phyloP scores from a whole-genome alignment of 2,888 invertebrate genomes.

The Mesorhabditis sp. region DNA sequence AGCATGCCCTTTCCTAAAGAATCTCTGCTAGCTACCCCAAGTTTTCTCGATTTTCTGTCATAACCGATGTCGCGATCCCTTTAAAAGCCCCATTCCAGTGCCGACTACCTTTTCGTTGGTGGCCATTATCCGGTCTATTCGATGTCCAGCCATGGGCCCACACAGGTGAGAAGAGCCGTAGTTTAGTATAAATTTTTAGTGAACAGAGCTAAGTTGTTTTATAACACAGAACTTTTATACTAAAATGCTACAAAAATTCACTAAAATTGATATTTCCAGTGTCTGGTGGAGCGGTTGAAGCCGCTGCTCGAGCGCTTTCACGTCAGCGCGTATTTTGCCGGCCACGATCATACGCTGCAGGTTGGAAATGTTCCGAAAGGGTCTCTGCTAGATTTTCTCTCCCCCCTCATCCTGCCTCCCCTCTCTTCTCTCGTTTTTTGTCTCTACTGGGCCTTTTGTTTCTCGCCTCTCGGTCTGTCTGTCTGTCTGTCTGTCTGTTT shows the following conservation, averaged over 20 bases:
- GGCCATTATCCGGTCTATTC: constrained; percentile 63
- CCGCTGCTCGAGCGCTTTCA: constrained; percentile 61
- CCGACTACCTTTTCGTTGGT: constrained; percentile 61
- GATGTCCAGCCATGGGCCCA: constrained; percentile 62
- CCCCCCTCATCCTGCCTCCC: too few relatives aligned
- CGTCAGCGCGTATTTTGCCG: constrained; percentile 61
- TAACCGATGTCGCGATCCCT: neutral
- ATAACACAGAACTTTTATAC: neutral
- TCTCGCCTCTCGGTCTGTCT: too few relatives aligned
- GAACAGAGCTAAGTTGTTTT: neutral
- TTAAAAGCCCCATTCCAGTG: constrained; percentile 49
- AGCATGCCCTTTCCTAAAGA: too few relatives aligned
- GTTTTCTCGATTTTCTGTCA: neutral
- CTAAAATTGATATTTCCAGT: constrained; percentile 30
- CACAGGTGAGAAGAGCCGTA: constrained; percentile 23
- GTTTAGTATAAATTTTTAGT: neutral
- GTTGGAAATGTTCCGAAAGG: constrained; percentile 27
- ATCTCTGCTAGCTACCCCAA: too few relatives aligned
- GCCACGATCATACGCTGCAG: constrained; percentile 64
- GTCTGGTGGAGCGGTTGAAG: constrained; percentile 59
- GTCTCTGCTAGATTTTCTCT: too few relatives aligned
- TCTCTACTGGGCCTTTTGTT: too few relatives aligned
- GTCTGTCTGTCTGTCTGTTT: too few relatives aligned
- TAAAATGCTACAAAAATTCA: neutral
- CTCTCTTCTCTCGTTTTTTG: too few relatives aligned